Evolutionary conservation across 2,797 vertebrate genomes (phyloP), one percentile per base, ranked within the genome.

Genomic region (Alca torda): DNA sequence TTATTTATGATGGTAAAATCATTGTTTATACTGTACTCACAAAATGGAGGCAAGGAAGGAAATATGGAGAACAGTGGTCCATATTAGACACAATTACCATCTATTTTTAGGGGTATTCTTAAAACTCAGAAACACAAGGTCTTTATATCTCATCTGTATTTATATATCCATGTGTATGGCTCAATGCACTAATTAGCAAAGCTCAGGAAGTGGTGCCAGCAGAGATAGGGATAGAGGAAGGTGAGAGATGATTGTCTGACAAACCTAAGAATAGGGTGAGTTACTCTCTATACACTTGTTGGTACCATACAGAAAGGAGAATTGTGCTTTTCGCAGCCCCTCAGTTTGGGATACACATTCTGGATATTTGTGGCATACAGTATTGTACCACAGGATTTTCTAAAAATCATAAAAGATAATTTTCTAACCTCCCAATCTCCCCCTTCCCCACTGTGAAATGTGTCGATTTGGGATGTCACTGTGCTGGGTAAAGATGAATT

Each of bases 41-140:
- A 94, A 95, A 81, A 94, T 84, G 79, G 79, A 92, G 69, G 12
- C 77, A 72, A 88, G 94, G 96, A 96, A 96, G 96, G 96, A 97
- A 96, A 92, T 78, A 86, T 1, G 19, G 76, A 84, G 84, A 90
- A 88, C 89, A 69, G 57, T 54, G 82, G 43, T 95, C 50, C 4
- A 1, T 91, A 72, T 90, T 86, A 72, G 39, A 24, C 65, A 96
- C 87, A 95, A 81, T 88, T 88, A 5, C 56, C 12, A 8, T 90
- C 85, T 96, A 94, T 93, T 96, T 93, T 95, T 95, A 94, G 94
- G 67, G 43, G 21, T 93, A 75, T 89, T 96, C 94, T 93, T 90
- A 72, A 78, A 94, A 65, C 82, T 87, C 64, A 92, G 77, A 85
- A 91, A 63, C 57, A 54, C 84, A 76, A 81, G 73, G 87, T 86